A percentile compares a stretch with the other conserved stretches of the same genome.
These are phyloP conservation scores for Carapus acus DNA, from an alignment of 2,797 vertebrate species.

Conservation along the genomic window DNA sequence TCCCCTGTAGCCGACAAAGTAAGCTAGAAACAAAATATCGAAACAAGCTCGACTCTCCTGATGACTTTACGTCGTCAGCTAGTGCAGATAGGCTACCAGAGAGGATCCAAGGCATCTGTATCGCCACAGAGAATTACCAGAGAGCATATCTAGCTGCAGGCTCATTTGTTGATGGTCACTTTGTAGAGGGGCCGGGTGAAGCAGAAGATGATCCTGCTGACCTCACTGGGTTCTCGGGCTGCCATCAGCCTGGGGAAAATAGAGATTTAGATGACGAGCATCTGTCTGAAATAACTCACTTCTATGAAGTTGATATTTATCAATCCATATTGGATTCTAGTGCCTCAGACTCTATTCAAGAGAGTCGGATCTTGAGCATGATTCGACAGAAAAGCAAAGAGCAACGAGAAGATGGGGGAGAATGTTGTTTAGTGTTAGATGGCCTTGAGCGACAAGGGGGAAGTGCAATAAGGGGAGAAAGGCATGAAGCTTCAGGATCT, in stretches of 20 bases:
- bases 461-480: constrained; percentile 99
- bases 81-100: constrained; percentile 82
- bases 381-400: constrained; percentile 97
- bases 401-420: constrained; percentile 90
- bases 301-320: constrained; percentile 99
- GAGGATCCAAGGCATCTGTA: constrained; percentile 87
- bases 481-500: constrained; percentile 82
- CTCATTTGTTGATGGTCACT: constrained; percentile 96
- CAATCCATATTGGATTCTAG: constrained; percentile 99
- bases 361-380: constrained; percentile 99
- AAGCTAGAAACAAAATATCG: constrained; percentile 98
- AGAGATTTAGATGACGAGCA: constrained; percentile 97
- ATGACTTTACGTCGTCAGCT: constrained; percentile 62
- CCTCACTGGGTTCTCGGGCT: constrained; percentile 86
- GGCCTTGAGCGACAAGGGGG: constrained; percentile 94
- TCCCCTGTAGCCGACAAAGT: constrained; percentile 89
- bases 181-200: constrained; percentile 93
- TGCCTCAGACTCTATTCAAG: constrained; percentile 98
- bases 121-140: constrained; percentile 83
- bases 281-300: constrained; percentile 98
- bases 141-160: constrained; percentile 93
- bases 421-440: constrained; percentile 97
- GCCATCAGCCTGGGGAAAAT: constrained; percentile 91
- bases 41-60: constrained; percentile 76
- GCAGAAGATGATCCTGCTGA: constrained; percentile 84